phyloP scores from a whole-genome alignment of 2,797 vertebrate genomes.

The Microcaecilia unicolor region DNA sequence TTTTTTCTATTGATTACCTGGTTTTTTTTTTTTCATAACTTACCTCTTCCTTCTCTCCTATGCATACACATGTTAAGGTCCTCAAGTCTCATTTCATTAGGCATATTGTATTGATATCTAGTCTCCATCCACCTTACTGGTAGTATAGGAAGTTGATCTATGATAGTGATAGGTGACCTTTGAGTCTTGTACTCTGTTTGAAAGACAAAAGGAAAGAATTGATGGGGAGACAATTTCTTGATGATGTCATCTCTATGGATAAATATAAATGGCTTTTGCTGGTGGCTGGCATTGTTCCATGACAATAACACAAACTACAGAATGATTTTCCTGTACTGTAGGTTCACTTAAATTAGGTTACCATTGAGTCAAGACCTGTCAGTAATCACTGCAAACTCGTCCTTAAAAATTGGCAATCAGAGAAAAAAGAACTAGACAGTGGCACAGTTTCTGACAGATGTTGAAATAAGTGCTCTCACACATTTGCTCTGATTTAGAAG shows the following conservation, averaged over 20 bases:
- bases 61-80: too few species aligned
- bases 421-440: slow-evolving; percentile 10
- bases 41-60: too few species aligned
- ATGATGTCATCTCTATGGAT: background rate
- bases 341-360: slow-evolving; percentile 18
- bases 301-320: background rate
- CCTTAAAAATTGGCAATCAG: background rate
- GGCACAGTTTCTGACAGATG: background rate
- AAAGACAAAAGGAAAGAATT: slow-evolving; percentile 10
- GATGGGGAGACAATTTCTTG: slow-evolving; percentile 3
- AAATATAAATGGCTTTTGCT: slow-evolving; percentile 19
- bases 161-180: background rate
- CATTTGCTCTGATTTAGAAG: slow-evolving; percentile 19
- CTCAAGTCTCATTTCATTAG: too few species aligned
- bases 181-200: background rate
- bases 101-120: too few species aligned
- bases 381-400: slow-evolving; percentile 25
- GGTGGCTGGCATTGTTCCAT: background rate
- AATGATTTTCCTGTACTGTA: background rate
- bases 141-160: background rate
- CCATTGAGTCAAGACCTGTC: slow-evolving; percentile 1
- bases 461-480: slow-evolving; percentile 20
- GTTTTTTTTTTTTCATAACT: too few species aligned
- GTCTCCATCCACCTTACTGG: background rate
- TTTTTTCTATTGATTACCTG: too few species aligned